Percentiles rank a stretch among this genome's conserved stretches.
These are phyloP conservation scores for Rhagonycha lutea DNA, from an alignment of 2,888 invertebrate genomes.

Conservation along the genomic window DNA sequence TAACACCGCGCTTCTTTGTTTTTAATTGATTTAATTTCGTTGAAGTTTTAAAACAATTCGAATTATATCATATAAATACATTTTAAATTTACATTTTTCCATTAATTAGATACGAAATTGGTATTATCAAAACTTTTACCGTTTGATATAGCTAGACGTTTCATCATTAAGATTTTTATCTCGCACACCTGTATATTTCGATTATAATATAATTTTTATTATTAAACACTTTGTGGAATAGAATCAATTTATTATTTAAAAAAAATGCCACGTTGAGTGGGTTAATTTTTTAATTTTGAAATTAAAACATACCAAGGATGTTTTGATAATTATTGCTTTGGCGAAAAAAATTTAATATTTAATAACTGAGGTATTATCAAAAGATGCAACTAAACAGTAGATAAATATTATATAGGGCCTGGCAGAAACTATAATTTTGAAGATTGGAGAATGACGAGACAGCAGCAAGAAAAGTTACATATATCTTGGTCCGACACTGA, in stretches of 20 bases:
- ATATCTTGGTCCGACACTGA: constrained; percentile 41
- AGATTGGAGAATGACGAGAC: constrained; percentile 26
- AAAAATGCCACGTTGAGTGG: neutral
- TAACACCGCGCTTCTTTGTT: neutral
- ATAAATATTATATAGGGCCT: constrained; percentile 15
- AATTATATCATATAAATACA: neutral
- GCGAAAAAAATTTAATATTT: neutral
- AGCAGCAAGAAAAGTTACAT: constrained; percentile 33
- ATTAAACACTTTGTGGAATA: neutral
- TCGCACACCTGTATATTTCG: neutral
- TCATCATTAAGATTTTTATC: neutral
- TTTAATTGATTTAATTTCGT: neutral
- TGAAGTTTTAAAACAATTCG: neutral
- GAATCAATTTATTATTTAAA: neutral
- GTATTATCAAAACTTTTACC: neutral
- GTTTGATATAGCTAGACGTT: neutral
- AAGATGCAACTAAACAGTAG: constrained; percentile 26
- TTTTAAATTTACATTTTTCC: neutral
- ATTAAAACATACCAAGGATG: neutral
- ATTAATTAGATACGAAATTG: neutral
- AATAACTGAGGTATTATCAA: constrained; percentile 1
- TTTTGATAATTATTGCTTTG: neutral
- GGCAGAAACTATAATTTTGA: constrained; percentile 31
- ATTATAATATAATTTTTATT: neutral
- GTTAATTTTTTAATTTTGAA: neutral